Base-by-base conservation (phyloP, 2,888 invertebrate genomes). In the Diabrotica balteata region DNA sequence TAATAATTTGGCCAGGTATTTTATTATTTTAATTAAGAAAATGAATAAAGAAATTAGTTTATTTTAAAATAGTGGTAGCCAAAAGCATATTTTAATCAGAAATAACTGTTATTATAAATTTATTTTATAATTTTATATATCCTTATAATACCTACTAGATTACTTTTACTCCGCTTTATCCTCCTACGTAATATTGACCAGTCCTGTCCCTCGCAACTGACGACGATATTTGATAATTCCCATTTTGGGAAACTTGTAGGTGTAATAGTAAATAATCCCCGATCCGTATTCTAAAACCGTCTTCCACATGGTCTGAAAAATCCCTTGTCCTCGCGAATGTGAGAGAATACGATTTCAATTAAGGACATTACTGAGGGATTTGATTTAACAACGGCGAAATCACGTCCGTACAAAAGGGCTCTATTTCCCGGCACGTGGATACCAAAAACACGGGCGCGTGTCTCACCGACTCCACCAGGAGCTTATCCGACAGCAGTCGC, bases 361-460 rank as follows among this genome's bases (percentile, higher is more conserved):
- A 82, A 79, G 77, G 72, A 79, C 80, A 80, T 81, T 80, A 73
- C 76, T 72, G 73, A 74, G 77, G 82, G 81, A 80, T 82, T 82
- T 80, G 77, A 78, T 78, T 80, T 77, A 78, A 79, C 79, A 80
- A 80, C 79, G 78, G 69, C 66, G 73, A 80, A 82, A 82, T 82
- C 82, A 81, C 83, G 81, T 80, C 78, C 76, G 72, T 72, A 81
- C 80, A 81, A 81, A 80, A 78, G 79, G 78, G 76, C 79, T 81
- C 80, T 76, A 79, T 81, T 81, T 79, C 80, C 75, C 59, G 80
- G 75, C 82, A 82, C 82, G 83, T 82, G 83, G 79, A 74, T 76
- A 73, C 72, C 78, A 77, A 83, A 82, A 83, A 83, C 82, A 83
- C 66, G 65, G 77, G 75, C 82, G 80, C 83, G 83, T 82, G 83